Conservation (phyloP, 1,140 invertebrate genomes). For the Tetranychus cinnabarinus region DNA sequence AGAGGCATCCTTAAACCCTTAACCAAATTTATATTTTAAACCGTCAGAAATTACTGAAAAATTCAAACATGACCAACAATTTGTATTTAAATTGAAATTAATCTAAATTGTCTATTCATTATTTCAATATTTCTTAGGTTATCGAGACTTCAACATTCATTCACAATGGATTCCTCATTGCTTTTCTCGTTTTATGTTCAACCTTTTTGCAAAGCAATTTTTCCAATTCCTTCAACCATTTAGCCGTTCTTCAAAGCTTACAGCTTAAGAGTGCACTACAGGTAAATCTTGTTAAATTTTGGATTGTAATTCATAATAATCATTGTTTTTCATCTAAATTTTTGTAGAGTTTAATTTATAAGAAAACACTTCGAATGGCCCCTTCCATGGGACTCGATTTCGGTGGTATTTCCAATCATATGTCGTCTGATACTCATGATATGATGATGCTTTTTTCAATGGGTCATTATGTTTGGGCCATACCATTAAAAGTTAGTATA, state of each 20-base stretch:
- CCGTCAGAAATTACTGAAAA: too few relatives aligned
- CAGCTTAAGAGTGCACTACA: constrained; percentile 51
- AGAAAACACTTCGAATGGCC: constrained; percentile 23
- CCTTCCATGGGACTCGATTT: constrained; percentile 18
- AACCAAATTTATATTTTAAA: too few relatives aligned
- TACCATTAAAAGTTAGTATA: constrained; percentile 45
- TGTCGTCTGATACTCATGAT: constrained; percentile 54
- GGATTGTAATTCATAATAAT: not conserved
- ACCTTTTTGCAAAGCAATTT: constrained; percentile 47
- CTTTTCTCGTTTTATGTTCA: constrained; percentile 41
- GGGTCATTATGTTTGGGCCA: constrained; percentile 59
- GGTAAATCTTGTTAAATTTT: constrained; percentile 14
- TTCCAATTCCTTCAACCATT: constrained; percentile 58
- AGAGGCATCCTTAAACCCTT: too few relatives aligned
- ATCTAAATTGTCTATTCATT: too few relatives aligned
- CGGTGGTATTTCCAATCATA: constrained; percentile 48
- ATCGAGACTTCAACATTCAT: constrained; percentile 28
- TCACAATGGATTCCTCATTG: constrained; percentile 50
- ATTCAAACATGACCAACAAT: too few relatives aligned
- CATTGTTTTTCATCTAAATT: not conserved
- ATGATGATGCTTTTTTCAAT: constrained; percentile 61
- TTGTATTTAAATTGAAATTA: too few relatives aligned
- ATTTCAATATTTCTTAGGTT: too few relatives aligned
- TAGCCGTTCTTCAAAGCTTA: constrained; percentile 53
- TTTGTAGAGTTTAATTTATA: constrained; percentile 37